Base-by-base conservation (phyloP, 2,113 vertebrate species). In the Callithrix jacchus region DNA sequence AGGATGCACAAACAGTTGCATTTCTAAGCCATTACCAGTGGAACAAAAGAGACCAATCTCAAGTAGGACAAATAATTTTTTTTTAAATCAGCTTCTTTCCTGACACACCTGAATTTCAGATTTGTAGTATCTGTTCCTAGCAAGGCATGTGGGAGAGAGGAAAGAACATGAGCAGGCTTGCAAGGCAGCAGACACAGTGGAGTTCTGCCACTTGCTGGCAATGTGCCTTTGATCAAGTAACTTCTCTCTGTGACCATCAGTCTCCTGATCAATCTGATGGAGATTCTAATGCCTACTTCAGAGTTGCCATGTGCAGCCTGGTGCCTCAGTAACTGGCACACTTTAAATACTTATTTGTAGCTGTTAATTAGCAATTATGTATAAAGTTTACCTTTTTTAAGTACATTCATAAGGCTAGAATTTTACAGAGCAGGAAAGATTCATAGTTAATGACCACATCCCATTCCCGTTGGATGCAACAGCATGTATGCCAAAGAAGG, bases 21-120 rank as follows among this genome's bases (percentile, higher is more conserved):
- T 77, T 96, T 83, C 45, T 89, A n/a, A 95, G 91, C 61, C 76
- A 73, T 93, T 91, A 35, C 13, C 61, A 54, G 20, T 70, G 83
- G 49, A 93, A 35, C 71, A n/a, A 93, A 86, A 89, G 45, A 56
- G 35, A 47, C 56, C 49, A 82, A 49, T 85, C 66, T 89, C 35
- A 71, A 73, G 52, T 88, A 45, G 52, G 84, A 80, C 52, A 84
- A 16, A 92, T 54, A 47, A 54, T 71, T 49, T 13, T 45, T 45
- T 45, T 45, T 14, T 14, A 49, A 49, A 49, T 49, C 49, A 92
- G 66, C 30, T 12, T 45, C 54, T 77, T 74, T 68, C 42, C 37
- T 52, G 61, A 73, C 2, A 58, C 27, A 32, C 16, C 49, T 80
- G 58, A 80, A 77, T 96, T 96, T 96, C 52, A 91, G 52, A 52